Percentiles rank a stretch among this genome's conserved stretches.
Conservation (phyloP, 2,113 vertebrate species). For the Macquaria australasica region DNA sequence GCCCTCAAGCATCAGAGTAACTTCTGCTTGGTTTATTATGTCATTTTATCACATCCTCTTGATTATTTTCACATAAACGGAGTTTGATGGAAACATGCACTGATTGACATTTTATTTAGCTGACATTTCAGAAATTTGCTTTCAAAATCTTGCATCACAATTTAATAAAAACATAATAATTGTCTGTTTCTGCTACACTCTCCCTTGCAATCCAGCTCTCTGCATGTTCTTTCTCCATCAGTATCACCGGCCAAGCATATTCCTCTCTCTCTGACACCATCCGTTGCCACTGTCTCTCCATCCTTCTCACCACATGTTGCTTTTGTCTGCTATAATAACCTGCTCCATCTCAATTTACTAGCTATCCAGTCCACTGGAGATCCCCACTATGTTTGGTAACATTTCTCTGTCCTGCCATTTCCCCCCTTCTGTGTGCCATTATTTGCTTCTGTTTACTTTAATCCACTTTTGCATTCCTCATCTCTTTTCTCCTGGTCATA, state of each 20-base stretch:
- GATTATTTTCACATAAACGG: background rate
- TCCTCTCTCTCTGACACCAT: background rate
- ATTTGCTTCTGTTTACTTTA: conserved; percentile 29
- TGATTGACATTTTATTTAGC: background rate
- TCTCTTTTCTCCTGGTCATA: background rate
- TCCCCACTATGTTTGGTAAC: background rate
- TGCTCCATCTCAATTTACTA: conserved; percentile 46
- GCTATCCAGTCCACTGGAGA: background rate
- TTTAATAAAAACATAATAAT: background rate
- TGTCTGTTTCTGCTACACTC: background rate
- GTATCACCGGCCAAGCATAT: background rate
- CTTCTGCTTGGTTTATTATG: background rate
- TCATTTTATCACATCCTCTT: background rate
- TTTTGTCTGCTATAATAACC: conserved; percentile 43
- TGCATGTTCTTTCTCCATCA: background rate
- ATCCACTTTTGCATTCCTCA: conserved; percentile 17
- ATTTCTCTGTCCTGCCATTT: background rate
- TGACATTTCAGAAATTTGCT: background rate
- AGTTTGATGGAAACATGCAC: background rate
- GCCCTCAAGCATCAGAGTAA: background rate
- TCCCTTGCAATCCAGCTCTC: background rate
- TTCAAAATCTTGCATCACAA: background rate
- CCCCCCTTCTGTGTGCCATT: background rate
- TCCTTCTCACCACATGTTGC: conserved; percentile 15
- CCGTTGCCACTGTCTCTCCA: background rate